phyloP scores from a whole-genome alignment of 2,113 vertebrate genomes.

The Steatornis caripensis region DNA sequence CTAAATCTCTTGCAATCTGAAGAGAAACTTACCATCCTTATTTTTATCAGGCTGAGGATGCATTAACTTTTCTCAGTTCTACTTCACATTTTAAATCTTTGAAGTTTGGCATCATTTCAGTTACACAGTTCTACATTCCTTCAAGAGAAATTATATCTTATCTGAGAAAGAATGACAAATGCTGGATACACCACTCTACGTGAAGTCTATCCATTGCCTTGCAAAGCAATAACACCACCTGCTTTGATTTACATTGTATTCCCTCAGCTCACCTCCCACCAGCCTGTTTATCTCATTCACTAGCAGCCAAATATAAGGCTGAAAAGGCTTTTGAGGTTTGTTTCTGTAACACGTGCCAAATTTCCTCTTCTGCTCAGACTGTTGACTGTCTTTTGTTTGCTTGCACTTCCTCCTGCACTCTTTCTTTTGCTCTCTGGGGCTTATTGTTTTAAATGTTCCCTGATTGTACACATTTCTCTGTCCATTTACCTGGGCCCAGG shows the following conservation, averaged over 20 bases:
- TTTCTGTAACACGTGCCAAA: slow-evolving; percentile 7
- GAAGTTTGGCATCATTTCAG: slow-evolving; percentile 30
- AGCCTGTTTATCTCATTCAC: slow-evolving; percentile 53
- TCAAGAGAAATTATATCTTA: slow-evolving; percentile 45
- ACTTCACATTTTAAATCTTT: slow-evolving; percentile 62
- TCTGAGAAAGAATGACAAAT: slow-evolving; percentile 37
- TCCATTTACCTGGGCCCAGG: slow-evolving; percentile 36
- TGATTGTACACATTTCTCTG: slow-evolving; percentile 41
- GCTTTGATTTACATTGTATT: slow-evolving; percentile 48
- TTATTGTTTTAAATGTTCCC: slow-evolving; percentile 1
- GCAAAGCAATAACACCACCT: slow-evolving; percentile 41
- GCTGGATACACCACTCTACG: background rate
- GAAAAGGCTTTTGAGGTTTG: slow-evolving; percentile 43
- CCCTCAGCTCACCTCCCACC: slow-evolving; percentile 13
- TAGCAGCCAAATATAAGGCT: slow-evolving; percentile 29
- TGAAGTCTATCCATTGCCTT: background rate
- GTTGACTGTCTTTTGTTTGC: slow-evolving; percentile 32
- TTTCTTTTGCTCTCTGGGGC: background rate
- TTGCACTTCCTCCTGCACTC: background rate
- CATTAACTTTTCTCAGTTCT: slow-evolving; percentile 1
- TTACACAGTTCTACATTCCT: slow-evolving; percentile 16
- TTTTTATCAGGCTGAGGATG: slow-evolving; percentile 19
- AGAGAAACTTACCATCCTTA: slow-evolving; percentile 17
- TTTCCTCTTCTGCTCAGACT: slow-evolving; percentile 22
- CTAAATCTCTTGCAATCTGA: slow-evolving; percentile 22